Base-by-base conservation (phyloP, 2,888 invertebrate genomes). In the Cantharis rustica region DNA sequence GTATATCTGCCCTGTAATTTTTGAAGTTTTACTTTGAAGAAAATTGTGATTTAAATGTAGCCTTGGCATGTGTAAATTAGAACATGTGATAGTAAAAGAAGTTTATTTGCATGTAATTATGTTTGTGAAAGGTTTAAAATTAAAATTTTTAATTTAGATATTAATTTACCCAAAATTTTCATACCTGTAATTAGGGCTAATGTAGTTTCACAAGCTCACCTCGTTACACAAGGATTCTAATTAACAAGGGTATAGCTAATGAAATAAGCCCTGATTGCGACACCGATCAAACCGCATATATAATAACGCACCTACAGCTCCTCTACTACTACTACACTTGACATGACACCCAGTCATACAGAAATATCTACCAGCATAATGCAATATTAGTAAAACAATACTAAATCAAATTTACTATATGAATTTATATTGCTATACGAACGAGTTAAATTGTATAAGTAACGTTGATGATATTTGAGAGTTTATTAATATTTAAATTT, bases 241-340 rank as follows among this genome's bases (percentile, higher is more conserved):
- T 87, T 88, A 87, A 87, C 86, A 85, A 86, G 86, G 84, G 85
- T 80, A 83, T 73, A 84, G 85, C 84, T 87, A 88, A 88, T 87
- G 86, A 86, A 88, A 87, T 87, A 86, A 86, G 85, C 85, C 85
- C 83, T 87, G 87, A 88, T 88, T 88, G 87, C 86, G 84, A 85
- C 86, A 85, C 86, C 86, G 84, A 86, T 86, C 86, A 85, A 82
- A 83, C 84, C 81, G 76, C 77, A 78, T 78, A 78, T 78, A 75
- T 78, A 78, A 78, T 78, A 78, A 75, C 73, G 69, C 73, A 61
- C 68, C 75, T 75, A 68, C 61, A 75, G 69, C 23, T 69, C 66
- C 77, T 69, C 62, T 73, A 47, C 23, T 23, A 47, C 23, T 23
- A 23, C 47, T 47, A 72, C 31, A 72, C 69, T 77, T 77, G 74